These are phyloP conservation scores for Danio kyathit DNA, from an alignment of 2,797 vertebrate genomes.

Conservation along the genomic window DNA sequence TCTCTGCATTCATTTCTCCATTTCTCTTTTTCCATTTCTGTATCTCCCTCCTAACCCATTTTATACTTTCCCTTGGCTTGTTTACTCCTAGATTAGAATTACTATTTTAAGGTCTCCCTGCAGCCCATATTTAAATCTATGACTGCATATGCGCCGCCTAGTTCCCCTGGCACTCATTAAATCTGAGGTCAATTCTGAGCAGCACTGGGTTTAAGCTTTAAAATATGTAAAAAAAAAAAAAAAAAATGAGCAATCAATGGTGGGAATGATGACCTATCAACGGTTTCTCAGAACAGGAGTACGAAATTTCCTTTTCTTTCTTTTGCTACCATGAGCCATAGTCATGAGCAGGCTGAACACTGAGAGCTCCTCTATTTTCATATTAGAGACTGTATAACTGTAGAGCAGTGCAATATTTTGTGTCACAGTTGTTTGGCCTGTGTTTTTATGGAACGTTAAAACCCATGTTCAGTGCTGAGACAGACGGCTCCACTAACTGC, in stretches of 20 bases:
- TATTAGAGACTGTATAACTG: neutral
- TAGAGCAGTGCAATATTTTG: conserved; percentile 25
- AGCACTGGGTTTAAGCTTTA: conserved; percentile 18
- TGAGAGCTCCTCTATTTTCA: neutral
- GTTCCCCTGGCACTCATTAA: conserved; percentile 38
- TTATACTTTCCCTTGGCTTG: conserved; percentile 68
- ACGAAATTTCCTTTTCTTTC: neutral
- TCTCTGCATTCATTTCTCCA: conserved; percentile 23
- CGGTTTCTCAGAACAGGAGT: neutral
- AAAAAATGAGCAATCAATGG: conserved; percentile 16
- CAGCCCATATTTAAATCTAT: conserved; percentile 78
- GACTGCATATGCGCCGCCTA: conserved; percentile 66
- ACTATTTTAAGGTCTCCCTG: conserved; percentile 79
- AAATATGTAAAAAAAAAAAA: conserved; percentile 2
- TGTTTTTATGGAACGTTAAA: conserved; percentile 26
- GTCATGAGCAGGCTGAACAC: neutral
- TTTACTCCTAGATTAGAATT: conserved; percentile 77
- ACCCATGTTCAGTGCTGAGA: conserved; percentile 38
- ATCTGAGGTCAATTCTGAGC: conserved; percentile 36
- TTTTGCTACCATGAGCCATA: neutral
- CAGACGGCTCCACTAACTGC: conserved; percentile 52
- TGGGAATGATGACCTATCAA: conserved; percentile 19
- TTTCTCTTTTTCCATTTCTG: neutral
- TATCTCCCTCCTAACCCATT: conserved; percentile 43
- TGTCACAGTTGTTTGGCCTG: conserved; percentile 45